Evolutionary conservation across 1,140 invertebrate species (phyloP).

Genomic region (Drosophila ambigua): DNA sequence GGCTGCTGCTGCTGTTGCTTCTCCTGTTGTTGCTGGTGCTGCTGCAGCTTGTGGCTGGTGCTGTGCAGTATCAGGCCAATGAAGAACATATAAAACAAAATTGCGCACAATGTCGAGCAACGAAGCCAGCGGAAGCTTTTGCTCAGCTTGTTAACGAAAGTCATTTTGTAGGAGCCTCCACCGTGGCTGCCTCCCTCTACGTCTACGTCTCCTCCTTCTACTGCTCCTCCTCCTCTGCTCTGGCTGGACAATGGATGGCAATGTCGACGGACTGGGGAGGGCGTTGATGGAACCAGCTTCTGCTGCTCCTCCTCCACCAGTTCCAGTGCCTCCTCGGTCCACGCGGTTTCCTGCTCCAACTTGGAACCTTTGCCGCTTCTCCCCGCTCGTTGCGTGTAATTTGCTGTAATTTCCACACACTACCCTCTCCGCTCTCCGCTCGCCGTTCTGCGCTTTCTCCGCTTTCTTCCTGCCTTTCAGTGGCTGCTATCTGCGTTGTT

Average conservation of each 20-base stretch:
- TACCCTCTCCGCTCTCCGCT: not conserved
- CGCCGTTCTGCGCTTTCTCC: constrained; percentile 10
- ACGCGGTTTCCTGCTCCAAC: constrained; percentile 53
- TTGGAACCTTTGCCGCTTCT: constrained; percentile 34
- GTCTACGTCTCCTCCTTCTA: constrained; percentile 4
- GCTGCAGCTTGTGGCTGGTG: constrained; percentile 78
- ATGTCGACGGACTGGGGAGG: constrained; percentile 23
- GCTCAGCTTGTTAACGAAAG: constrained; percentile 83
- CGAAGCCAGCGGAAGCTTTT: constrained; percentile 83
- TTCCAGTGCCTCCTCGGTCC: constrained; percentile 33
- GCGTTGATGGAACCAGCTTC: constrained; percentile 38
- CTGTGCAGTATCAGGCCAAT: constrained; percentile 82
- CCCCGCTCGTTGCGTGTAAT: constrained; percentile 71
- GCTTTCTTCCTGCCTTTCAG: constrained; percentile 21
- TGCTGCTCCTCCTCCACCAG: constrained; percentile 35
- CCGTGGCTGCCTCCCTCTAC: not conserved
- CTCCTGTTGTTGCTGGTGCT: constrained; percentile 44
- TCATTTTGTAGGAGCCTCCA: constrained; percentile 67
- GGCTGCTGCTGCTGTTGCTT: constrained; percentile 33
- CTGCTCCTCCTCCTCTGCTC: constrained; percentile 9
- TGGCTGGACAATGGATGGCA: constrained; percentile 43
- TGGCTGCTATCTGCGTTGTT: constrained; percentile 19
- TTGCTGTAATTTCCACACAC: constrained; percentile 58
- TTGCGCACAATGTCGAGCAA: constrained; percentile 82
- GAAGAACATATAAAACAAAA: constrained; percentile 84